Conservation (phyloP, 1,140 invertebrate species). For the Gerris buenoi region DNA sequence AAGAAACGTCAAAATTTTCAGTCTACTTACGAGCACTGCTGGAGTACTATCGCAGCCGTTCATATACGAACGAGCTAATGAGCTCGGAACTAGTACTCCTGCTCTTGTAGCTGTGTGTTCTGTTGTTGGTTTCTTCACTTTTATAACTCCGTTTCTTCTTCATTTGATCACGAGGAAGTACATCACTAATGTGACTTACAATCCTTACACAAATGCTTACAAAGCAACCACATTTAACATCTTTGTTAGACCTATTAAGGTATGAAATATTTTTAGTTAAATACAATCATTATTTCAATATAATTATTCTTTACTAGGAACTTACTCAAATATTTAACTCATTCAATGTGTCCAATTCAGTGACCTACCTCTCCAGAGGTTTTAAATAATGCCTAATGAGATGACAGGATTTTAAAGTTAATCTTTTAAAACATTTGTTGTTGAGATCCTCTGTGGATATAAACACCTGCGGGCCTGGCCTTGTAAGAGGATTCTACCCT, state of each 20-base stretch:
- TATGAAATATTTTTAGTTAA: constrained; percentile 36
- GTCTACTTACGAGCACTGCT: constrained; percentile 51
- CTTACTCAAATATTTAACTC: too few relatives aligned
- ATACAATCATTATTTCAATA: too few relatives aligned
- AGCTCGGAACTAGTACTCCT: constrained; percentile 36
- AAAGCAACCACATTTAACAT: constrained; percentile 52
- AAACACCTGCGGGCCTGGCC: too few relatives aligned
- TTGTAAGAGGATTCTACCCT: too few relatives aligned
- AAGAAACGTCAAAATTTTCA: constrained; percentile 60
- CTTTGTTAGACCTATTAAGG: constrained; percentile 44
- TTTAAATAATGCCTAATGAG: too few relatives aligned
- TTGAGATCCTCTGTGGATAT: too few relatives aligned
- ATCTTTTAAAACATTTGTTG: too few relatives aligned
- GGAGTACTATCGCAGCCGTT: constrained; percentile 57
- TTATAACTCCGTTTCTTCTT: constrained; percentile 64
- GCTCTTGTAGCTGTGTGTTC: constrained; percentile 42
- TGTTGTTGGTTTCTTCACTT: constrained; percentile 59
- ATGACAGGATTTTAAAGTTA: too few relatives aligned
- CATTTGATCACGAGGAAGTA: constrained; percentile 75
- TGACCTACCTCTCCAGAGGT: too few relatives aligned
- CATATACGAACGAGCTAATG: constrained; percentile 41
- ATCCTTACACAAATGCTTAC: constrained; percentile 44
- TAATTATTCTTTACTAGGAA: too few relatives aligned
- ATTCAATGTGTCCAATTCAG: too few relatives aligned
- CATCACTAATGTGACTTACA: constrained; percentile 57